Conservation (phyloP, 1,140 invertebrate species). For the Scaptomyza graminum region DNA sequence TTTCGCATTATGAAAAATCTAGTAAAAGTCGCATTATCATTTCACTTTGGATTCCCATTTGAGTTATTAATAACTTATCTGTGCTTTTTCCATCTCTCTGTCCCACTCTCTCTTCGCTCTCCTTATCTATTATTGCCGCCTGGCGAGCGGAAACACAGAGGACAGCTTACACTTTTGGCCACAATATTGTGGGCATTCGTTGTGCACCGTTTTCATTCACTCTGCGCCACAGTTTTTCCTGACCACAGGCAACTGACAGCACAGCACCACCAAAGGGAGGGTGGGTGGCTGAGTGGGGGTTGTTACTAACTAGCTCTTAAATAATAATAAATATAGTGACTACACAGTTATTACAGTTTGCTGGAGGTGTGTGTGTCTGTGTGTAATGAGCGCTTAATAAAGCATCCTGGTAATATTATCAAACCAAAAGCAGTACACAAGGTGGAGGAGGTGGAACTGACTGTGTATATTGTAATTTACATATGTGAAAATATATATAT, state of each 20-base stretch:
- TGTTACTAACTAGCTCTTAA: conserved; percentile 15
- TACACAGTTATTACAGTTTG: conserved; percentile 27
- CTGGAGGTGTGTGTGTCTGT: conserved; percentile 55
- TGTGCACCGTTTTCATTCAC: conserved; percentile 45
- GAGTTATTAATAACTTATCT: conserved; percentile 3
- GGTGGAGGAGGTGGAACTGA: background rate
- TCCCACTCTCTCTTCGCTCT: background rate
- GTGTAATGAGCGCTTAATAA: conserved; percentile 76
- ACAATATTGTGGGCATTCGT: conserved; percentile 62
- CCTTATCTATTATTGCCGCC: too few relatives aligned
- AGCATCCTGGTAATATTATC: conserved; percentile 60
- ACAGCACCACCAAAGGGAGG: conserved; percentile 16
- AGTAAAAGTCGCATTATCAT: background rate
- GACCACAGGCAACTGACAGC: conserved; percentile 53
- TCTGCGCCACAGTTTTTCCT: conserved; percentile 17
- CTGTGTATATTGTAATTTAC: conserved; percentile 59
- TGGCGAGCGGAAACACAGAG: background rate
- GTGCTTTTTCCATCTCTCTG: background rate
- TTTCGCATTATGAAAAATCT: background rate
- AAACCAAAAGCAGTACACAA: background rate
- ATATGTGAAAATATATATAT: conserved; percentile 55
- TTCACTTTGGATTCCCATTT: background rate
- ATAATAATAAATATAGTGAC: conserved; percentile 18
- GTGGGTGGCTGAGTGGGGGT: conserved; percentile 1
- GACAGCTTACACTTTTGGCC: conserved; percentile 43